These are phyloP conservation scores for Octopus sinensis DNA, from an alignment of 1,140 invertebrate species.

Conservation along the genomic window DNA sequence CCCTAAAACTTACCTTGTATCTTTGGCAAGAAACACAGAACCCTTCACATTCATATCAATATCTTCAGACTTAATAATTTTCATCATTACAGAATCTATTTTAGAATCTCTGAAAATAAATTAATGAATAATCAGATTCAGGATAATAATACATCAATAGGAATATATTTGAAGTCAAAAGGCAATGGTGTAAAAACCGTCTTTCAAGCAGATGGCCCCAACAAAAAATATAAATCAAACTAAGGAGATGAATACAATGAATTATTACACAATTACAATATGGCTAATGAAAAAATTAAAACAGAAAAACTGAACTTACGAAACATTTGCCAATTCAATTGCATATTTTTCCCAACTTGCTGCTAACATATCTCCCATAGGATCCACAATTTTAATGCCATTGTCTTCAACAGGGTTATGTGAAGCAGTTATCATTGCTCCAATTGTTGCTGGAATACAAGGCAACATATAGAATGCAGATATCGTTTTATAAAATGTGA, in stretches of 20 bases:
- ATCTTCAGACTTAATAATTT: slow-evolving; percentile 63
- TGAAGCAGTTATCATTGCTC: slow-evolving; percentile 98
- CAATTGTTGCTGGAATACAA: slow-evolving; percentile 57
- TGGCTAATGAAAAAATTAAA: too few relatives aligned
- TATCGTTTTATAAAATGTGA: too few relatives aligned
- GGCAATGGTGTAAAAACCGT: too few relatives aligned
- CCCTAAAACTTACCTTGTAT: slow-evolving; percentile 67
- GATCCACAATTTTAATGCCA: slow-evolving; percentile 94
- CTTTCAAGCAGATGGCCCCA: too few relatives aligned
- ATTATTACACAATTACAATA: too few relatives aligned
- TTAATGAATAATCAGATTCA: too few relatives aligned
- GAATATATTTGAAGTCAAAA: too few relatives aligned
- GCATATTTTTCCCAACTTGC: slow-evolving; percentile 85
- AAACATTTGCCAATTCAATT: slow-evolving; percentile 63
- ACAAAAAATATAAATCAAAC: too few relatives aligned
- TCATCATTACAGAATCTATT: slow-evolving; percentile 52
- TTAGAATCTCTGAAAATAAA: slow-evolving; percentile 56
- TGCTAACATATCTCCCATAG: slow-evolving; percentile 93
- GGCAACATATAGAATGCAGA: neutral
- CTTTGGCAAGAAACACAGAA: slow-evolving; percentile 70
- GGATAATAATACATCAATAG: too few relatives aligned
- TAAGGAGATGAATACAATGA: too few relatives aligned
- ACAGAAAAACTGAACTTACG: slow-evolving; percentile 28
- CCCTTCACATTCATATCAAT: slow-evolving; percentile 70
- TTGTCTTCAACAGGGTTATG: slow-evolving; percentile 96